These are phyloP conservation scores for Antigone vipio DNA, from an alignment of 2,113 vertebrate genomes.

Conservation along the genomic window DNA sequence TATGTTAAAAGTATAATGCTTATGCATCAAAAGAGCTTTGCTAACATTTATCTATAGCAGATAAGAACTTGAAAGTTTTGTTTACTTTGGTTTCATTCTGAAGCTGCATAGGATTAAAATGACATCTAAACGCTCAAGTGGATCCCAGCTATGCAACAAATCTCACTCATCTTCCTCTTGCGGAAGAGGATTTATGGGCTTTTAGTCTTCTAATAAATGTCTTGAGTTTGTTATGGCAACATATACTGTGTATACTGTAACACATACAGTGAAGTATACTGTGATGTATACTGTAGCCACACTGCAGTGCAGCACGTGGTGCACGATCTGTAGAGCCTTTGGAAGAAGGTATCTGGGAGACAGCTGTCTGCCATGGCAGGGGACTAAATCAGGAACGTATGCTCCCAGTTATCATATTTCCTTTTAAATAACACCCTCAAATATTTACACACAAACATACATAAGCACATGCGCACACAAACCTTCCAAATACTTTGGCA, in stretches of 20 bases:
- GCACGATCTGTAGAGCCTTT: accelerated
- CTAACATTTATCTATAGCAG: background rate
- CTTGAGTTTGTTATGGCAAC: background rate
- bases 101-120: background rate
- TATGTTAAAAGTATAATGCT: background rate
- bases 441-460: conserved; percentile 7
- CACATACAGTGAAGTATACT: background rate
- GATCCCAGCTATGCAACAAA: background rate
- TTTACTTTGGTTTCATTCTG: background rate
- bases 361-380: background rate
- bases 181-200: background rate
- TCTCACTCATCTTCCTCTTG: background rate
- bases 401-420: background rate
- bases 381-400: background rate
- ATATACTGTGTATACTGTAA: background rate
- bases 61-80: background rate
- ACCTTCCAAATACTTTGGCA: accelerated
- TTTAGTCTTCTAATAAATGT: background rate
- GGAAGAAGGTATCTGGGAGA: background rate
- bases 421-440: background rate
- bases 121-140: background rate
- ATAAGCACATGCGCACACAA: background rate
- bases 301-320: background rate
- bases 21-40: background rate
- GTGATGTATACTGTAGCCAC: accelerated